Base-by-base conservation (phyloP, 2,888 invertebrate species). In the Lysandra coridon region DNA sequence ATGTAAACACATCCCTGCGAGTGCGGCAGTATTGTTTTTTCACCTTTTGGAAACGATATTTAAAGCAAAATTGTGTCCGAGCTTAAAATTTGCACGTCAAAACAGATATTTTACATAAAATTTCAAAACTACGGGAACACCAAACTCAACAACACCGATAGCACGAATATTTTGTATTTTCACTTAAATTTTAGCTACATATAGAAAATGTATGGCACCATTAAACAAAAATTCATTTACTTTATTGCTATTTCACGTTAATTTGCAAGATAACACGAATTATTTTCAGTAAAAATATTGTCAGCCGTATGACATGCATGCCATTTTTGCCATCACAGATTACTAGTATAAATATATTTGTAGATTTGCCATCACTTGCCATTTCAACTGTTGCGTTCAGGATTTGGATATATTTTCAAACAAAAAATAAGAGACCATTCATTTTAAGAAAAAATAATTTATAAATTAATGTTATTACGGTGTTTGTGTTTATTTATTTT, bases 1-100 rank as follows among this genome's bases (percentile, higher is more conserved):
- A 90, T 92, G 93, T 94, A 94, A 94, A 94, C 93, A 94, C 93
- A 94, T 94, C 88, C 88, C 92, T 92, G 86, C 87, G 85, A 86
- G 87, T 83, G 83, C 82, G 86, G 85, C 87, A 86, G 85, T 86
- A 82, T 83, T 84, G 84, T 87, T 85, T 86, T 85, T 84, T 86
- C 78, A 78, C 78, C 78, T 79, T 79, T 79, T 79, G 44, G 79
- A 78, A 49, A 80, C 49, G 62, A 57, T 53, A 76, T 80, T 80
- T 82, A 79, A 81, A 82, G 80, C 78, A 79, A 83, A 82, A 83
- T 82, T 84, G 23, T 78, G 62, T 73, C 37, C 64, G 79, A 75
- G 37, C 33, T 57, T 33, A 37, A 17, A 76, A 33, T 76, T 33
- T 33, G 33, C 76, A 57, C 60, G 57, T 69, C 78, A 78, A 78